Base-by-base conservation (phyloP, 1,140 invertebrate genomes). In the Eumeta japonica region DNA sequence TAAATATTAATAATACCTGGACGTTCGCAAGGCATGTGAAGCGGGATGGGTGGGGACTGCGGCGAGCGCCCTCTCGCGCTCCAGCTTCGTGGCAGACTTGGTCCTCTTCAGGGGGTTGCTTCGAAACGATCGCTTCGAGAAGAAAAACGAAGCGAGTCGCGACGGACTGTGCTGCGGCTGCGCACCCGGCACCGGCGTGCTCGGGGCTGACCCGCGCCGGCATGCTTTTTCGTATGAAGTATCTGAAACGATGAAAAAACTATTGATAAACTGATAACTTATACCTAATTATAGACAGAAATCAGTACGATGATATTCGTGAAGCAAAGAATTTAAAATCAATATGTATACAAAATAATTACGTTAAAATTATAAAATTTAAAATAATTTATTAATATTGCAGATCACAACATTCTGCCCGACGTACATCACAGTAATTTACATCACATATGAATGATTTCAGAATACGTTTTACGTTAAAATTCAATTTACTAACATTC, bases 211-310 rank as follows among this genome's bases (percentile, higher is more conserved):
- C 28, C 89, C 88, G 52, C 90, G 81, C 52, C 88, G 81, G 62
- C 88, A 91, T 63, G 89, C 89, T 66, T 92, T 92, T 74, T 92
- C 90, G 68, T 92, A 92, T 43, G 88, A 90, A 48, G 89, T 90
- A 65, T 92, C 90, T 92, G 81, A 16, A 83, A 57, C 47, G 58
- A 71, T 58, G 29, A 44, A 35, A 16, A 31, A 33, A 38, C 12
- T n/a, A 20, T 32, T 10, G 35, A 29, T 34, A 36, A 32, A 16
- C 10, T 13, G 7, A 5, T 16, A 35, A 35, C 16, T n/a, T 17
- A 10, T 5, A 13, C 13, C 7, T 9, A 30, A 10, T 30, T 11
- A 30, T 30, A 24, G 20, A 24, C 20, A 24, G 20, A 24, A 5
- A 24, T 7, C n/a, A n/a, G n/a, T n/a, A 24, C 5, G 20, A 24